phyloP scores from a whole-genome alignment of 2,113 vertebrate species.

The Emydura subglobosa region DNA sequence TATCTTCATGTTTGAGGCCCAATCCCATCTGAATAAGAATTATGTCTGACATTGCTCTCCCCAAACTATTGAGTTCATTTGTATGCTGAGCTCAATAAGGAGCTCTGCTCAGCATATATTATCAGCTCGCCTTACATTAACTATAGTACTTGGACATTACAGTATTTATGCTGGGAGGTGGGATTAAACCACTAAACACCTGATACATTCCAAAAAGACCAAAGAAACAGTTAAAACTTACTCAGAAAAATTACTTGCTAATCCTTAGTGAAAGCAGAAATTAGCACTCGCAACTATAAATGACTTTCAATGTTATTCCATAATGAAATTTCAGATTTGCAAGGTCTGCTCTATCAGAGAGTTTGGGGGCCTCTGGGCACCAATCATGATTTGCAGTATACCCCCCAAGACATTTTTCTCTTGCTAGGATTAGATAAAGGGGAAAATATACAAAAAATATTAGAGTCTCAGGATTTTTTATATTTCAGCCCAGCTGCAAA shows the following conservation, averaged over 20 bases:
- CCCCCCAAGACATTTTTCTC: not conserved
- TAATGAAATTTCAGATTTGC: not conserved
- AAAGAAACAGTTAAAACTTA: not conserved
- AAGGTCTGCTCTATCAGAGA: not conserved
- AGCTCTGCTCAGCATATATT: not conserved
- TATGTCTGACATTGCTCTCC: not conserved
- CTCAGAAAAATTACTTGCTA: not conserved
- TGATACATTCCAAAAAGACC: not conserved
- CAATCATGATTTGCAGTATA: not conserved
- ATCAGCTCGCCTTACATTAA: not conserved
- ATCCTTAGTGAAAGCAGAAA: not conserved
- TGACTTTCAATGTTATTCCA: not conserved
- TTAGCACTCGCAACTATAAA: not conserved
- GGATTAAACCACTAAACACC: not conserved
- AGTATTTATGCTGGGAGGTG: no score
- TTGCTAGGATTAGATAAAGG: not conserved
- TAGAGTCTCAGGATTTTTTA: not conserved
- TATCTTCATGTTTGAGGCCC: fast-evolving
- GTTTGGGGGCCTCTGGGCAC: not conserved
- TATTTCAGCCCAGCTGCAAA: not conserved
- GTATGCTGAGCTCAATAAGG: not conserved
- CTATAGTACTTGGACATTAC: not conserved
- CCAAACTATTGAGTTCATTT: not conserved
- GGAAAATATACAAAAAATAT: not conserved
- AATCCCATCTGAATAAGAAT: not conserved